Percentiles rank a stretch among this genome's conserved stretches.
Evolutionary conservation across 2,113 vertebrate species (phyloP).

Genomic region (Podarcis raffonei): DNA sequence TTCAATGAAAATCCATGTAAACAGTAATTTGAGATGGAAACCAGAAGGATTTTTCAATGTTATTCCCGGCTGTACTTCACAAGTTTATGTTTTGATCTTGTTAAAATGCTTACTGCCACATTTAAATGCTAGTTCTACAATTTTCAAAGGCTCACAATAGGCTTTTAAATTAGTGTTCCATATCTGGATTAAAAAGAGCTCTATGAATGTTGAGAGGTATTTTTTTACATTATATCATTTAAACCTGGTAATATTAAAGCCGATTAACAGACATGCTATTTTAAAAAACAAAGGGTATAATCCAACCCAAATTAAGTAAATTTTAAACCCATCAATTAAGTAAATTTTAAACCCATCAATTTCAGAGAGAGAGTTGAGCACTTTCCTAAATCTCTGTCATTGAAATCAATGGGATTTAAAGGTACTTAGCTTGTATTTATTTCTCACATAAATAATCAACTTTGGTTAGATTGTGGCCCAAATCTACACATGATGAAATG

Average conservation of each 20-base stretch:
- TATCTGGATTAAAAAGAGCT: neutral
- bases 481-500: too few species aligned
- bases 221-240: neutral
- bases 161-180: neutral
- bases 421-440: too few species aligned
- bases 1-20: neutral
- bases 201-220: neutral
- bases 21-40: neutral
- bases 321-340: neutral
- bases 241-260: neutral
- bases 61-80: neutral
- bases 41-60: neutral
- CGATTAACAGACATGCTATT: neutral
- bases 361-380: neutral
- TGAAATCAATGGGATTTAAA: too few species aligned
- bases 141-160: neutral
- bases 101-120: neutral
- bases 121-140: neutral
- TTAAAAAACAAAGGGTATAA: neutral
- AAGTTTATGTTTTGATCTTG: neutral
- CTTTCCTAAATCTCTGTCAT: too few species aligned
- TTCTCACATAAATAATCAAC: too few species aligned
- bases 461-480: too few species aligned
- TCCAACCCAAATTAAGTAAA: too few species aligned
- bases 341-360: too few species aligned